Percentiles rank a stretch among this genome's conserved stretches.
phyloP scores from a whole-genome alignment of 35 echinoderm and acorn worm genomes.

The Ophiothrix spiculata region DNA sequence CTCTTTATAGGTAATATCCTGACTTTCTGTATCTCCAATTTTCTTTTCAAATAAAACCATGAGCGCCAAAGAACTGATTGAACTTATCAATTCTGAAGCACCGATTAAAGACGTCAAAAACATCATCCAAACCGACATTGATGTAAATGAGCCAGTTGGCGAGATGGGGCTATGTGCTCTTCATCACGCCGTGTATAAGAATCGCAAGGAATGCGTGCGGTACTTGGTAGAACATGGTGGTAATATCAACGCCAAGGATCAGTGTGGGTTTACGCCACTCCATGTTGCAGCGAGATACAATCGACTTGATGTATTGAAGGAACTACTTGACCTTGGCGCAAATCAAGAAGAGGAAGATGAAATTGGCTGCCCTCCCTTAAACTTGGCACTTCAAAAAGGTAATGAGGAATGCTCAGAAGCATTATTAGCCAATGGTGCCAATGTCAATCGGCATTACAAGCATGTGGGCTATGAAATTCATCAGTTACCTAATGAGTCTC shows the following conservation, averaged over 20 bases:
- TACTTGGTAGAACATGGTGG: conserved; percentile 56
- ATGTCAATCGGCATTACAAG: conserved; percentile 69
- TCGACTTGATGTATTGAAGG: conserved; percentile 38
- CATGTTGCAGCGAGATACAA: conserved; percentile 76
- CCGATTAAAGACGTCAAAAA: neutral
- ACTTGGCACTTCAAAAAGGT: conserved; percentile 82
- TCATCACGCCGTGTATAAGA: conserved; percentile 88
- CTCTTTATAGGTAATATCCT: too few species aligned
- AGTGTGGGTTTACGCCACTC: conserved; percentile 80
- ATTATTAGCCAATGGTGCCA: conserved; percentile 67
- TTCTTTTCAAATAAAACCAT: too few species aligned
- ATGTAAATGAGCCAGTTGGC: conserved; percentile 64
- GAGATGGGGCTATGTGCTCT: conserved; percentile 64
- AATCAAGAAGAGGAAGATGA: conserved; percentile 64
- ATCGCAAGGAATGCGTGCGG: conserved; percentile 67
- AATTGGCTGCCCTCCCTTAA: conserved; percentile 63
- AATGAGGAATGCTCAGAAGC: conserved; percentile 50
- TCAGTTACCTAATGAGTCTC: conserved; percentile 37
- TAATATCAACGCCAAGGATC: conserved; percentile 64
- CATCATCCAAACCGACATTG: conserved; percentile 9
- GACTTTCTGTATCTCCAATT: too few species aligned
- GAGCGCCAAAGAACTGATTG: conserved; percentile 17
- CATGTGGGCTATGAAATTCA: conserved; percentile 82
- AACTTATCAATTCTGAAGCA: conserved; percentile 23
- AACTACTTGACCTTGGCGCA: conserved; percentile 51